phyloP scores from a whole-genome alignment of 2,797 vertebrate genomes.

The Malurus splendens region DNA sequence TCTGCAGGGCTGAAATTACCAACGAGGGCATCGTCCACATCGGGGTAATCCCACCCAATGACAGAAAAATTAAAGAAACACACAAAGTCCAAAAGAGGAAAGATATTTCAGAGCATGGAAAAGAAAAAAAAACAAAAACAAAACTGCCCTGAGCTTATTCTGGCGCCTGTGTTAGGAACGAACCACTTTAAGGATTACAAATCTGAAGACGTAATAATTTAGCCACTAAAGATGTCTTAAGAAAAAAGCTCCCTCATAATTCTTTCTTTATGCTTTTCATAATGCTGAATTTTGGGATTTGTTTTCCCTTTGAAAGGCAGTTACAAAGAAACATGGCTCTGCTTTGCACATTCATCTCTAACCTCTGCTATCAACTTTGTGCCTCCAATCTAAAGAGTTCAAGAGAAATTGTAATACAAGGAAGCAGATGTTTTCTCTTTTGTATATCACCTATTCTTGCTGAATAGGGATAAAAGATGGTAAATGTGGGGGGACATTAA shows the following conservation, averaged over 20 bases:
- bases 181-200: background rate
- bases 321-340: background rate
- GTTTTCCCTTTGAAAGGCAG: constrained; percentile 10
- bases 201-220: background rate
- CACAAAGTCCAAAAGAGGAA: background rate
- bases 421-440: constrained; percentile 38
- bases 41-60: fast-evolving
- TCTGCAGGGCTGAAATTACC: background rate
- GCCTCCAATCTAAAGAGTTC: constrained; percentile 33
- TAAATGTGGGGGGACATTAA: background rate
- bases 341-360: background rate
- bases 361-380: constrained; percentile 26
- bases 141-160: background rate
- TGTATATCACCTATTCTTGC: background rate
- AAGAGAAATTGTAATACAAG: constrained; percentile 15
- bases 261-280: background rate
- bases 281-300: background rate
- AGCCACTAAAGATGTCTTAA: background rate
- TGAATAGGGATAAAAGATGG: constrained; percentile 1
- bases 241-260: background rate
- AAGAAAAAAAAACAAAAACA: background rate
- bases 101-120: background rate
- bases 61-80: background rate
- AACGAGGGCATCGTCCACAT: background rate
- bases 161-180: background rate